Conservation (phyloP, 2,888 invertebrate genomes). For the Lochmaea crataegi region DNA sequence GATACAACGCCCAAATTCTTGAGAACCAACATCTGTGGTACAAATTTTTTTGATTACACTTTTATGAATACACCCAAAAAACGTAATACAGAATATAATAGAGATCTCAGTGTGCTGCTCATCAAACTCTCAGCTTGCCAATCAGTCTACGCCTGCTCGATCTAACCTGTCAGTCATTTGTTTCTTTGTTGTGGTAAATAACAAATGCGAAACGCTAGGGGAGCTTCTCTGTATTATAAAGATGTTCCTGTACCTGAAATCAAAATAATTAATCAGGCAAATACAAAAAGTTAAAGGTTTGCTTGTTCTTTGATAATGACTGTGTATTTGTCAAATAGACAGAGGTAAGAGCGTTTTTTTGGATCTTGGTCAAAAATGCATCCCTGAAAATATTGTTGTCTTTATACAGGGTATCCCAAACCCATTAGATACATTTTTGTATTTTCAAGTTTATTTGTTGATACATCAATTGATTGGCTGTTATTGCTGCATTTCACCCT, state of each 20-base stretch:
- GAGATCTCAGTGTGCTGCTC: constrained; percentile 63
- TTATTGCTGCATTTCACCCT: too few species aligned
- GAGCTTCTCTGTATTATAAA: constrained; percentile 49
- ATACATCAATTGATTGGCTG: too few species aligned
- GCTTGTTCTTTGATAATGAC: constrained; percentile 30
- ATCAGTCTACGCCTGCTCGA: constrained; percentile 61
- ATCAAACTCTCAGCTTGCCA: constrained; percentile 64
- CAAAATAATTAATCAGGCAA: constrained; percentile 46
- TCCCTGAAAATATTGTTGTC: not conserved
- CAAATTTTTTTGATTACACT: constrained; percentile 37
- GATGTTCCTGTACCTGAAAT: constrained; percentile 48
- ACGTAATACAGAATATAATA: constrained; percentile 55
- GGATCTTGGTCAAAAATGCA: not conserved
- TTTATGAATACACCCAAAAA: constrained; percentile 46
- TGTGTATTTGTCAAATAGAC: constrained; percentile 29
- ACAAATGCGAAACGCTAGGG: constrained; percentile 55
- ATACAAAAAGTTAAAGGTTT: constrained; percentile 32
- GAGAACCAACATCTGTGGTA: constrained; percentile 25
- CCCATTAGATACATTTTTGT: too few species aligned
- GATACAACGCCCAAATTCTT: constrained; percentile 8
- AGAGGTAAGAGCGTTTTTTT: constrained; percentile 13
- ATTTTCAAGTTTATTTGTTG: too few species aligned
- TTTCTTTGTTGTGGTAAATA: constrained; percentile 53
- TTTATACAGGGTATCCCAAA: too few species aligned
- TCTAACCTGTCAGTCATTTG: constrained; percentile 55